These are phyloP conservation scores for Melanotaenia trifasciata DNA, from an alignment of 2,797 vertebrate species.

Conservation along the genomic window DNA sequence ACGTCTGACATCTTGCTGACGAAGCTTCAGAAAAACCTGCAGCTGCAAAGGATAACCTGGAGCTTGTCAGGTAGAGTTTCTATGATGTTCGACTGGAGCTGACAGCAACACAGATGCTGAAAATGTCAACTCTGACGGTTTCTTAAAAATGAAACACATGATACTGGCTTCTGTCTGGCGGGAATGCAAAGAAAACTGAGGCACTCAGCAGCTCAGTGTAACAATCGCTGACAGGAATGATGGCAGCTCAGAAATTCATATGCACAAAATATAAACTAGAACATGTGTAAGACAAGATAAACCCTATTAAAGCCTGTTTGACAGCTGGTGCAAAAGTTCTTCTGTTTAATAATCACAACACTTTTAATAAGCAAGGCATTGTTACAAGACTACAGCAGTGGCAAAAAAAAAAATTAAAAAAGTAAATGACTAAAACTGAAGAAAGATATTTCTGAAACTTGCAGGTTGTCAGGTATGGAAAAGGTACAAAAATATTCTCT, in stretches of 20 bases:
- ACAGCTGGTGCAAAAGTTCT: constrained; percentile 32
- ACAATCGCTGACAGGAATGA: constrained; percentile 42
- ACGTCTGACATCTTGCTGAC: constrained; percentile 4
- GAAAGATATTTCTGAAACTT: constrained; percentile 9
- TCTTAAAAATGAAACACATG: constrained; percentile 41
- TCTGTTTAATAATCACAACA: constrained; percentile 9
- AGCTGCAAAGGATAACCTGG: constrained; percentile 23
- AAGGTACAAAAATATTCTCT: constrained; percentile 6
- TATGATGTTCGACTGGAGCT: constrained; percentile 27
- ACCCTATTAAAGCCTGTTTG: constrained; percentile 14
- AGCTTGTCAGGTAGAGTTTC: constrained; percentile 42
- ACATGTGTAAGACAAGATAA: constrained; percentile 33
- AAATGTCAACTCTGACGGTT: constrained; percentile 53
- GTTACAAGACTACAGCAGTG: neutral
- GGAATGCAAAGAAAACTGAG: constrained; percentile 32
- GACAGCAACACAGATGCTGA: constrained; percentile 52
- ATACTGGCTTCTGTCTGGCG: constrained; percentile 50
- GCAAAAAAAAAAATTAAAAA: constrained; percentile 13
- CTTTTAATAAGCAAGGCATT: constrained; percentile 30
- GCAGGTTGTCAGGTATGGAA: neutral
- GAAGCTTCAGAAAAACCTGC: constrained; percentile 6
- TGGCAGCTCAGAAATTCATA: constrained; percentile 26
- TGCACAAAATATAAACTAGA: constrained; percentile 33
- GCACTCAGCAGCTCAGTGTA: constrained; percentile 25
- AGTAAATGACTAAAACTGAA: neutral